Conservation (phyloP, 2,797 vertebrate genomes). For the Platyrinchus mystaceus region DNA sequence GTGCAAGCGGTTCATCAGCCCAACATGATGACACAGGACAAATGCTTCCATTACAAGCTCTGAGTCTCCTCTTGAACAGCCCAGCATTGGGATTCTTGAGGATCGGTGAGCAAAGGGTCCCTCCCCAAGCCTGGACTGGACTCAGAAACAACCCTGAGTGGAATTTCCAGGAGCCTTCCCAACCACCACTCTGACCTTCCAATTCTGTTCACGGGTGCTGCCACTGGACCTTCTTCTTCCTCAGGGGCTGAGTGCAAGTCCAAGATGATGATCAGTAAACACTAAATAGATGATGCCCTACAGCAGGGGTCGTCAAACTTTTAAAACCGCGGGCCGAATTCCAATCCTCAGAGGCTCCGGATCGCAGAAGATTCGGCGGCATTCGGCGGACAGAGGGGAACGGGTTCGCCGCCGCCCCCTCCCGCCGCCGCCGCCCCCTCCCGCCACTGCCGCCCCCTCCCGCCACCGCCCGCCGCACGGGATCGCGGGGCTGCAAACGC, state of each 20-base stretch:
- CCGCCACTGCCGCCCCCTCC: no score
- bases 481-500: no score
- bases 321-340: no score
- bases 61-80: background rate
- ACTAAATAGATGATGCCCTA: background rate
- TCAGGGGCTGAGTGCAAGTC: background rate
- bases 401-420: no score
- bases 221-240: background rate
- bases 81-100: accelerated
- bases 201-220: background rate
- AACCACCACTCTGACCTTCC: background rate
- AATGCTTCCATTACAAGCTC: background rate
- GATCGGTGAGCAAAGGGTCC: background rate
- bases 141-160: background rate
- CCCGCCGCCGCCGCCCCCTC: no score
- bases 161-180: background rate
- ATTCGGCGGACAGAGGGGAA: no score
- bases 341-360: no score
- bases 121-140: background rate
- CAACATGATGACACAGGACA: accelerated
- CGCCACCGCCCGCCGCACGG: no score
- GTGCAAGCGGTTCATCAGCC: background rate
- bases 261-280: accelerated
- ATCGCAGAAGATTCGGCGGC: no score
- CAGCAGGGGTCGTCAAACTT: no score